Evolutionary conservation across 2,113 vertebrate species (phyloP).

Genomic region (Petroica traversi): DNA sequence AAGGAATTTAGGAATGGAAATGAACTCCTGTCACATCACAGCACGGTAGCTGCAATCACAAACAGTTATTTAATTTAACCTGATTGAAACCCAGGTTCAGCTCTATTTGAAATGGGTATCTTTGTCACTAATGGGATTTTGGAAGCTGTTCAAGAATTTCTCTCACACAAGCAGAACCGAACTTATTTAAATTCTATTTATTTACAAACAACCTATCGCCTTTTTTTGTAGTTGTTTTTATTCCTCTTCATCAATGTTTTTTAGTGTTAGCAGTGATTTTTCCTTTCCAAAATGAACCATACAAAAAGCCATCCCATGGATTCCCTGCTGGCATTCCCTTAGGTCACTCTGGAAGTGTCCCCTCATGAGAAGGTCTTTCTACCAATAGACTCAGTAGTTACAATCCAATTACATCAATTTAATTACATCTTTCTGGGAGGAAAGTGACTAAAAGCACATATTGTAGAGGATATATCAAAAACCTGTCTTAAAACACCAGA

Average conservation of each 20-base stretch:
- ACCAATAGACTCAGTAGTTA: not conserved
- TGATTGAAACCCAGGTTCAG: not conserved
- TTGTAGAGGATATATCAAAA: not conserved
- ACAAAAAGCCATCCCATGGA: not conserved
- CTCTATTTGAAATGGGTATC: not conserved
- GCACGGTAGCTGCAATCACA: not conserved
- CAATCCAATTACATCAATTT: not conserved
- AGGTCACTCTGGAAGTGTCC: not conserved
- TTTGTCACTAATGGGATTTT: not conserved
- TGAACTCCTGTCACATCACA: not conserved
- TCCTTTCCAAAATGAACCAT: not conserved
- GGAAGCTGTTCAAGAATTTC: not conserved
- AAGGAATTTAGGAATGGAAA: conserved; percentile 8
- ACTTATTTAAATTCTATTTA: not conserved
- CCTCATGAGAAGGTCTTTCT: not conserved
- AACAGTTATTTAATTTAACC: conserved; percentile 5
- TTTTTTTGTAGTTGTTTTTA: not conserved
- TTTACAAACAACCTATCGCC: not conserved
- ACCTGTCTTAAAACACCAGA: not conserved
- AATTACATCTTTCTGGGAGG: not conserved
- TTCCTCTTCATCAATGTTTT: not conserved
- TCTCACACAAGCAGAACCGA: not conserved
- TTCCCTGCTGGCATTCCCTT: not conserved
- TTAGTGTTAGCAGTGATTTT: not conserved
- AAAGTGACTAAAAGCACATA: not conserved